phyloP scores from a whole-genome alignment of 1,140 invertebrate genomes.

The Leptonema lineaticorne region DNA sequence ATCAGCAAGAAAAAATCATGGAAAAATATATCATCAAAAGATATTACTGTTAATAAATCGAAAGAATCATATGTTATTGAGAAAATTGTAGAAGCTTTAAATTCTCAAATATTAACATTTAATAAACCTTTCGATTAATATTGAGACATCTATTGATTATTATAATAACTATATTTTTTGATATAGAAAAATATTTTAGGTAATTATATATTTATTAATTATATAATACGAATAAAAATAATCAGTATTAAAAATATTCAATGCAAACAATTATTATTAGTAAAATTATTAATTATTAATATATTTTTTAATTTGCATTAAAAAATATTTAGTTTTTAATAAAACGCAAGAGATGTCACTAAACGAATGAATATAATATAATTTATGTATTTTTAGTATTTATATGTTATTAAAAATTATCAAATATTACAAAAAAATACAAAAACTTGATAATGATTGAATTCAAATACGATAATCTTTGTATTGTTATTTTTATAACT shows the following conservation, averaged over 20 bases:
- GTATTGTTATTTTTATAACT: too few relatives aligned
- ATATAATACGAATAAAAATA: background rate
- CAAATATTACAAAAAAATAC: too few relatives aligned
- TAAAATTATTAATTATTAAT: background rate
- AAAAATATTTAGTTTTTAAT: too few relatives aligned
- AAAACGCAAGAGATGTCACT: too few relatives aligned
- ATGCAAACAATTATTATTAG: background rate
- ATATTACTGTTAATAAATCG: background rate
- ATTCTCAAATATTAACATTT: constrained; percentile 14
- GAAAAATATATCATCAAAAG: background rate
- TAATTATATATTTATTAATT: background rate
- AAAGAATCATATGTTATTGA: background rate
- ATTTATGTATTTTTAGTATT: too few relatives aligned
- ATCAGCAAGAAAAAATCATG: background rate
- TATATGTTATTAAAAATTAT: too few relatives aligned
- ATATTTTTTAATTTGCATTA: too few relatives aligned
- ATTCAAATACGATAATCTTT: too few relatives aligned
- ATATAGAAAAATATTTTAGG: background rate
- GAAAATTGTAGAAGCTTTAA: background rate
- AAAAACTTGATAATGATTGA: too few relatives aligned
- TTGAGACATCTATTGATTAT: background rate
- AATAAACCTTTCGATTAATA: background rate
- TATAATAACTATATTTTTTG: too few relatives aligned
- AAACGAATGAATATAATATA: too few relatives aligned
- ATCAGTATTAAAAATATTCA: background rate